Evolutionary conservation across 37 sponge, comb jelly and placozoan genomes (phyloP).

Genomic region (Ianthella basta): DNA sequence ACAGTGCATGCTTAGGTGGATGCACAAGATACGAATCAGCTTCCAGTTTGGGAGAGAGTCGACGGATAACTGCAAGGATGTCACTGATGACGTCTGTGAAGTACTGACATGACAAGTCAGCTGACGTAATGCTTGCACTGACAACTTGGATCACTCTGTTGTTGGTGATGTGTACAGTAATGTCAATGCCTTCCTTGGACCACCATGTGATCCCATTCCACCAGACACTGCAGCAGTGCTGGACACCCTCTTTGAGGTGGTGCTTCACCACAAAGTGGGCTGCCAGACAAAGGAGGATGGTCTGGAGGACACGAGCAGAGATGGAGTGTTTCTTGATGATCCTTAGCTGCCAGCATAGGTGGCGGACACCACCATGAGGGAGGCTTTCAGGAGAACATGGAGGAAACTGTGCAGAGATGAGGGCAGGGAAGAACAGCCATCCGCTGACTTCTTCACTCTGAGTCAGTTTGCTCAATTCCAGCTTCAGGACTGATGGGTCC

Average conservation of each 20-base stretch:
- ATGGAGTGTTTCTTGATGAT: not conserved
- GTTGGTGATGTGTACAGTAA: not conserved
- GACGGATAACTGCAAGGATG: not conserved
- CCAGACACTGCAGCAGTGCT: conserved; percentile 23
- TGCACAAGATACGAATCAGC: not conserved
- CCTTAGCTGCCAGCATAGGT: not conserved
- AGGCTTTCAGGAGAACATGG: not conserved
- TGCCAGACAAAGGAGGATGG: conserved; percentile 3
- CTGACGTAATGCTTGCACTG: not conserved
- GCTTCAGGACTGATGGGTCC: not conserved
- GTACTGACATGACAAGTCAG: not conserved
- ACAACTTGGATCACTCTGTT: conserved; percentile 10
- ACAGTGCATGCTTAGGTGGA: too few relatives aligned
- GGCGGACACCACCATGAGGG: not conserved
- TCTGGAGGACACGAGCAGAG: conserved; percentile 16
- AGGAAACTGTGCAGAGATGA: not conserved
- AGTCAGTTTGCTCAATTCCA: not conserved
- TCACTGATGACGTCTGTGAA: not conserved
- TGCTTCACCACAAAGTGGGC: not conserved
- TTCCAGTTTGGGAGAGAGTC: not conserved
- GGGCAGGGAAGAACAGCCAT: conserved; percentile 14
- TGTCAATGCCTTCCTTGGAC: conserved; percentile 1
- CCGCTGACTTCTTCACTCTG: not conserved
- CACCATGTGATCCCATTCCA: conserved; percentile 16
- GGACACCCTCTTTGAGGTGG: not conserved